Percentiles rank a stretch among this genome's conserved stretches.
phyloP scores from a whole-genome alignment of 2,113 vertebrate species.

The Erythrolamprus reginae region DNA sequence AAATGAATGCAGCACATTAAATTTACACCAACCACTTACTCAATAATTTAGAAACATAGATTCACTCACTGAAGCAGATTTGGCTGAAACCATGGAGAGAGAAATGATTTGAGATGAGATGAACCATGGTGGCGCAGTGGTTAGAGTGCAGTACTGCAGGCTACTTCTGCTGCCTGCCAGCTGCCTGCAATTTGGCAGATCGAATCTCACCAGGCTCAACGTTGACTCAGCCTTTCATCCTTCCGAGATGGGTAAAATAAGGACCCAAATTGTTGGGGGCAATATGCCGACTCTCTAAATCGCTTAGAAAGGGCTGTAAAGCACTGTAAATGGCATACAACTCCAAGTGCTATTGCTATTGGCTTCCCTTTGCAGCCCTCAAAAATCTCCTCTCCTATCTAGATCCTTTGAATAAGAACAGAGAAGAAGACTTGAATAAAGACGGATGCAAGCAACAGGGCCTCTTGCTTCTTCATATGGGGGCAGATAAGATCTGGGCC shows the following conservation, averaged over 20 bases:
- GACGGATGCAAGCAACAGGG: neutral
- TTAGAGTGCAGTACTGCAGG: too few species aligned
- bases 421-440: neutral
- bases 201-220: too few species aligned
- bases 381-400: neutral
- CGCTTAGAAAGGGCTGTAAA: too few species aligned
- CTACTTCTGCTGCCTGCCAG: too few species aligned
- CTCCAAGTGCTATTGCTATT: neutral
- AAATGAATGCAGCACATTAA: neutral
- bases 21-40: neutral
- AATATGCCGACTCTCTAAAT: too few species aligned
- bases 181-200: too few species aligned
- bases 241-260: too few species aligned
- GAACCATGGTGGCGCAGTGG: too few species aligned
- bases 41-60: neutral
- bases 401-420: neutral
- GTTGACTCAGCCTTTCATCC: too few species aligned
- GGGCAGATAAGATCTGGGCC: neutral
- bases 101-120: too few species aligned
- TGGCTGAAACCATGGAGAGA: neutral
- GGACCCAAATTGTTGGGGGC: too few species aligned
- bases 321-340: too few species aligned
- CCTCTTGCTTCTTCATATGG: neutral
- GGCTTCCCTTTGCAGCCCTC: neutral
- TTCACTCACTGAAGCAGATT: neutral